Base-by-base conservation (phyloP, 2,888 invertebrate species). In the Gandaritis pyraliata region DNA sequence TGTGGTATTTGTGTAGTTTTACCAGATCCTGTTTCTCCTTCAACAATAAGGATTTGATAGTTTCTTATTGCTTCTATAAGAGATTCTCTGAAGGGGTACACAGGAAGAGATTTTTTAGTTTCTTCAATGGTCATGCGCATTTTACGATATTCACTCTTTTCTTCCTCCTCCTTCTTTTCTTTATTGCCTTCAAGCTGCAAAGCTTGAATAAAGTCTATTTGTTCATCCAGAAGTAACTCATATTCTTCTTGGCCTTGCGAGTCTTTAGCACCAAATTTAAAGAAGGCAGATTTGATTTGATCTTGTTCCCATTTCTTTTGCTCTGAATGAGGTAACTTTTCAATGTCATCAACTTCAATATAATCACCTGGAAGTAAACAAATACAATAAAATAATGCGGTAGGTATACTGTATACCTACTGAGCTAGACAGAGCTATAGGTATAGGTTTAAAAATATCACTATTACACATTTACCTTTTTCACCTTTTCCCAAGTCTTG, bases 1-100 rank as follows among this genome's bases (percentile, higher is more conserved):
- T 99, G 99, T 0, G 99, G 99, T 72, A 99, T 97, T 93, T 99
- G 99, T 8, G 99, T 99, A 0, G 99, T 99, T 94, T 99, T 99
- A 3, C 99, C 99, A 11, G 98, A 98, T 0, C 99, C 99, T 6
- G 99, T 99, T 92, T 99, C 99, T 57, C 99, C 99, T 92, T 98
- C 98, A 65, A 99, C 97, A 73, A 99, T 99, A 23, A 99, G 90
- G 69, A 98, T 94, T 89, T 97, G 97, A 87, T 97, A 96, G 68
- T 96, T 95, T 77, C 92, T 94, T n/a, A 99, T 96, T 11, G 99
- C 99, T 73, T 96, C 94, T 72, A 99, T 96, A 23, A 99, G 93
- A 80, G 97, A 96, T 46, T 97, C 94, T 81, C 94, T 95, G 79
- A 98, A 99, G 0, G 98, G 97, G 90, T 94, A 99, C 55, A 99